Percentiles rank a stretch among this genome's conserved stretches.
Conservation (phyloP, 2,113 vertebrate genomes). For the Cebus imitator region DNA sequence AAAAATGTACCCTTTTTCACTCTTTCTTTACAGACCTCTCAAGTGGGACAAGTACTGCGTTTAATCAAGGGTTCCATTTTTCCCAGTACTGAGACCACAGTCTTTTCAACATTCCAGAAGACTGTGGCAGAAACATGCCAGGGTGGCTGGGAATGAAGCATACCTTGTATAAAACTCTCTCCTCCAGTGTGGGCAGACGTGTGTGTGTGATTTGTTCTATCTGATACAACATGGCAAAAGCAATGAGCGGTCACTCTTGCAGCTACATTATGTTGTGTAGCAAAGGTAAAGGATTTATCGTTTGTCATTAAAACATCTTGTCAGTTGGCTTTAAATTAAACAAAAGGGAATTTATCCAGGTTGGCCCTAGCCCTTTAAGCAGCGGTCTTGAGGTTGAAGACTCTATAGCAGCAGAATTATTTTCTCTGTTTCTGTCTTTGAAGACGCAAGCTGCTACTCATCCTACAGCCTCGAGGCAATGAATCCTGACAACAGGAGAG, state of each 20-base stretch:
- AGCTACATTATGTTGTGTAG: not conserved
- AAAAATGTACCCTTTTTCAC: not conserved
- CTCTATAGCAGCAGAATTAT: not conserved
- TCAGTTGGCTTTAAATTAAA: not conserved
- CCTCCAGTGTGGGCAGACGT: not conserved
- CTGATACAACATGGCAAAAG: not conserved
- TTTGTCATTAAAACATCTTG: not conserved
- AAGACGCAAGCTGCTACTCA: not conserved
- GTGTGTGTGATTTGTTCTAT: not conserved
- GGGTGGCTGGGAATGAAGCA: fast-evolving
- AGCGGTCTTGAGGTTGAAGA: fast-evolving
- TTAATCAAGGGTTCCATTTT: not conserved
- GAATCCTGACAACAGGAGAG: not conserved
- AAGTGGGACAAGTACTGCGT: no score
- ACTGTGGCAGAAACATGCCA: not conserved
- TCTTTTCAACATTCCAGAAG: not conserved
- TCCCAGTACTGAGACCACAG: no score
- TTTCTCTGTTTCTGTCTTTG: not conserved
- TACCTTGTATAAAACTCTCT: not conserved
- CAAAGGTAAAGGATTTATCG: not conserved
- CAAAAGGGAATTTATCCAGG: no score
- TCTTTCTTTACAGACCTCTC: not conserved
- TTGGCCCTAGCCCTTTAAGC: no score
- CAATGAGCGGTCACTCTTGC: fast-evolving
- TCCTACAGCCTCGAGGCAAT: not conserved